Evolutionary conservation across 2,113 vertebrate genomes (phyloP).

Genomic region (Sinocyclocheilus rhinocerous): DNA sequence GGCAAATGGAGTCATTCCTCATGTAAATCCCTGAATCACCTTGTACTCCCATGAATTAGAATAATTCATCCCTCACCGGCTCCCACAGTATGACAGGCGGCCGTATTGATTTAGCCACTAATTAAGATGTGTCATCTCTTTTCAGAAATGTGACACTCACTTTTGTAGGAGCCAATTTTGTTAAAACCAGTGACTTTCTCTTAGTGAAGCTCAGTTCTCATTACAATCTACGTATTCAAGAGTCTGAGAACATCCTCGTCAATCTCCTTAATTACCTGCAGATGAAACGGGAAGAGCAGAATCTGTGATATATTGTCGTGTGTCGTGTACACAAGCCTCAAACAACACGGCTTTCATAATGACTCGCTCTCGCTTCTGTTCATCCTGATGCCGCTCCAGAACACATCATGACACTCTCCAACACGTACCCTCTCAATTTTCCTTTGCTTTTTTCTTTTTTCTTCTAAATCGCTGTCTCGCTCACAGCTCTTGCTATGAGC

Average conservation of each 20-base stretch:
- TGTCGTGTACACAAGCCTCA: slow-evolving; percentile 9
- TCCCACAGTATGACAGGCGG: slow-evolving; percentile 8
- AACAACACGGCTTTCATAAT: not conserved
- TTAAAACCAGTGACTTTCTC: not conserved
- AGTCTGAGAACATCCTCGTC: not conserved
- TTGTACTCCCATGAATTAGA: not conserved
- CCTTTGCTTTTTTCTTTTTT: not conserved
- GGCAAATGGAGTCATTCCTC: not conserved
- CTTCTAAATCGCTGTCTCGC: not conserved
- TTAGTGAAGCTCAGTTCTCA: not conserved
- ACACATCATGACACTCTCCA: slow-evolving; percentile 29
- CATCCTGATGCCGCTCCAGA: slow-evolving; percentile 45
- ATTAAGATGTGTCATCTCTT: slow-evolving; percentile 12
- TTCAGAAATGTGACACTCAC: slow-evolving; percentile 1
- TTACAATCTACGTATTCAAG: not conserved
- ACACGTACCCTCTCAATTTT: not conserved
- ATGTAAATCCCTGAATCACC: slow-evolving; percentile 13
- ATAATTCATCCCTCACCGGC: not conserved
- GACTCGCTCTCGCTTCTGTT: slow-evolving; percentile 16
- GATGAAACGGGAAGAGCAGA: not conserved
- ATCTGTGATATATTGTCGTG: not conserved
- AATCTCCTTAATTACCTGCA: slow-evolving; percentile 10
- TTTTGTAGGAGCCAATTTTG: not conserved
- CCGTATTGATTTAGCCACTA: slow-evolving; percentile 7
- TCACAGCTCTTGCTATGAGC: slow-evolving; percentile 14